phyloP scores from a whole-genome alignment of 2,888 invertebrate species.

The Apantesis nais region DNA sequence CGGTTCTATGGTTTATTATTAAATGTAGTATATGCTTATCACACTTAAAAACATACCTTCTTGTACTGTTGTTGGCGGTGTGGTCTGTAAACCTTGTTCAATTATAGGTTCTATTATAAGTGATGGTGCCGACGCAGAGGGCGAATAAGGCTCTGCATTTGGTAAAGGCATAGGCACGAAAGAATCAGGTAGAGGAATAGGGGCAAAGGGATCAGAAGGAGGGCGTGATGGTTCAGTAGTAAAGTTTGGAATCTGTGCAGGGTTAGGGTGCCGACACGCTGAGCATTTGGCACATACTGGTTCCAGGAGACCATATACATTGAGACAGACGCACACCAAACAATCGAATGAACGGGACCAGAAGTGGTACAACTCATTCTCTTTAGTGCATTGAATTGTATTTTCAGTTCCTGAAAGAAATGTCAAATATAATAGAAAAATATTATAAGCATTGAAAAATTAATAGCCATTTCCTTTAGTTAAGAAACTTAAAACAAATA shows the following conservation, averaged over 20 bases:
- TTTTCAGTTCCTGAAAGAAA: constrained; percentile 56
- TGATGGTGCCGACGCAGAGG: constrained; percentile 6
- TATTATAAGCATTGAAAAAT: neutral
- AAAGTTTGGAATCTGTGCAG: constrained; percentile 21
- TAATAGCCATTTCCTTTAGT: neutral
- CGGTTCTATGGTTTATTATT: neutral
- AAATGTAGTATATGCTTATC: constrained; percentile 13
- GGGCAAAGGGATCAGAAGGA: constrained; percentile 31
- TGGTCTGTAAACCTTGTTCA: neutral
- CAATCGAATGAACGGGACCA: constrained; percentile 58
- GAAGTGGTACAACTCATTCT: constrained; percentile 64
- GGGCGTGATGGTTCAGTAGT: constrained; percentile 26
- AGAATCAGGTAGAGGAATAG: constrained; percentile 23
- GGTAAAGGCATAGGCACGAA: constrained; percentile 9
- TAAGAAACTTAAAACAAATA: neutral
- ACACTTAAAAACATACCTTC: constrained; percentile 14
- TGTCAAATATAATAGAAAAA: too few species aligned
- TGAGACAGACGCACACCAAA: constrained; percentile 67
- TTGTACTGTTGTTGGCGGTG: constrained; percentile 3
- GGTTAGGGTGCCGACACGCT: constrained; percentile 46
- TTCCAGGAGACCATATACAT: constrained; percentile 49
- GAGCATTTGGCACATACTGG: constrained; percentile 66
- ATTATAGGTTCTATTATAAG: constrained; percentile 7
- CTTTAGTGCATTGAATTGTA: constrained; percentile 52
- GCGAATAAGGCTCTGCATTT: neutral